Evolutionary conservation across 2,888 invertebrate genomes (phyloP).

Genomic region (Watsonalla cultraria): DNA sequence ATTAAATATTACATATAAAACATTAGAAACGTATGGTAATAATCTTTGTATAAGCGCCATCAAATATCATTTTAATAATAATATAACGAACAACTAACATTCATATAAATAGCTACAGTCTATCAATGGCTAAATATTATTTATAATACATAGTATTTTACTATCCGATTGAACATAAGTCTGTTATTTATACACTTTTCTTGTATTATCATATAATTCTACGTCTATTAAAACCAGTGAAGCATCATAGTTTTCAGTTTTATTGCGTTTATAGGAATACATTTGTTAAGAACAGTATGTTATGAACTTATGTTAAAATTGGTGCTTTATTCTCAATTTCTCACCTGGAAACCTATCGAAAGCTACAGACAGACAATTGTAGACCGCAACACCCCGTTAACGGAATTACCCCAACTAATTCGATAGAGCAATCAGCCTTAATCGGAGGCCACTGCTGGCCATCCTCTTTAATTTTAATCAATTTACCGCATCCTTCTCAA

Average conservation of each 20-base stretch:
- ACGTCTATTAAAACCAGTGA: background rate
- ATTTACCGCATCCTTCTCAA: no score
- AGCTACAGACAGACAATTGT: background rate
- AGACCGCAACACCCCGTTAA: background rate
- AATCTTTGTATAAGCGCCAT: conserved; percentile 54
- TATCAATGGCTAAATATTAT: conserved; percentile 53
- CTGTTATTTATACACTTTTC: background rate
- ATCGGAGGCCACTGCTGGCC: no score
- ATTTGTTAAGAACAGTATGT: background rate
- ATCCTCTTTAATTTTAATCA: no score
- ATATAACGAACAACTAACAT: conserved; percentile 62
- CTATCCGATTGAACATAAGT: background rate
- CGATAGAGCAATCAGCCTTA: no score
- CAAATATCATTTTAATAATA: conserved; percentile 14
- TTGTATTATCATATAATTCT: background rate
- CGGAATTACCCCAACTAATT: no score
- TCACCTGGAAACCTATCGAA: conserved; percentile 15
- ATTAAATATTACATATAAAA: conserved; percentile 23
- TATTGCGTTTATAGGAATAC: background rate
- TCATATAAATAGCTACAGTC: conserved; percentile 69
- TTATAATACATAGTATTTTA: conserved; percentile 18
- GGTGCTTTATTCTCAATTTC: conserved; percentile 29
- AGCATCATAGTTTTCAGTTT: background rate
- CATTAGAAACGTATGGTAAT: conserved; percentile 36
- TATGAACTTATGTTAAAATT: conserved; percentile 10